A percentile compares a stretch with the other conserved stretches of the same genome.
phyloP scores from a whole-genome alignment of 2,113 vertebrate genomes.

The Rhegmatorhina hoffmannsi region DNA sequence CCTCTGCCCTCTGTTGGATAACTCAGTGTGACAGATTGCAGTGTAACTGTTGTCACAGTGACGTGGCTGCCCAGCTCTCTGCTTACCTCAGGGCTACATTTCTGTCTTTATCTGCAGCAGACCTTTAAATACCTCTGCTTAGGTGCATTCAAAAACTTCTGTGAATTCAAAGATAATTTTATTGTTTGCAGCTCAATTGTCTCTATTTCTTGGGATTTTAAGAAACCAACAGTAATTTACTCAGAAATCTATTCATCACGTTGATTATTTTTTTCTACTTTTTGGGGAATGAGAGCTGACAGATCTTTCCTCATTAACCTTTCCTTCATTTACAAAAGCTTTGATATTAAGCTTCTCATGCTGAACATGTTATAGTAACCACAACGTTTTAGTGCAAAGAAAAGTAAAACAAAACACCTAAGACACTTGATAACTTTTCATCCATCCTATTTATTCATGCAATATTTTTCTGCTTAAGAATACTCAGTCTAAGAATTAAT shows the following conservation, averaged over 20 bases:
- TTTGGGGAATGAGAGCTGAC: background rate
- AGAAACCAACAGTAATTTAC: background rate
- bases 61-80: fast-evolving
- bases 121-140: background rate
- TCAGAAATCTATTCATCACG: background rate
- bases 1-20: background rate
- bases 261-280: background rate
- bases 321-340: background rate
- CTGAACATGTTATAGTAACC: background rate
- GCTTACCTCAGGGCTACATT: background rate
- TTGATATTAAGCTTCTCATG: background rate
- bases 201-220: background rate
- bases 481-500: background rate
- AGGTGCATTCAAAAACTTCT: background rate
- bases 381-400: background rate
- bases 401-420: background rate
- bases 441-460: background rate
- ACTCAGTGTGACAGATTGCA: background rate
- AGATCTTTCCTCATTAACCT: background rate
- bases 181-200: background rate
- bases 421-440: background rate
- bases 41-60: background rate
- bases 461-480: background rate
- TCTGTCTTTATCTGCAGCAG: background rate
- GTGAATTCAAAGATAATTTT: background rate